phyloP scores from a whole-genome alignment of 1,140 invertebrate species.

The Drusus annulatus region DNA sequence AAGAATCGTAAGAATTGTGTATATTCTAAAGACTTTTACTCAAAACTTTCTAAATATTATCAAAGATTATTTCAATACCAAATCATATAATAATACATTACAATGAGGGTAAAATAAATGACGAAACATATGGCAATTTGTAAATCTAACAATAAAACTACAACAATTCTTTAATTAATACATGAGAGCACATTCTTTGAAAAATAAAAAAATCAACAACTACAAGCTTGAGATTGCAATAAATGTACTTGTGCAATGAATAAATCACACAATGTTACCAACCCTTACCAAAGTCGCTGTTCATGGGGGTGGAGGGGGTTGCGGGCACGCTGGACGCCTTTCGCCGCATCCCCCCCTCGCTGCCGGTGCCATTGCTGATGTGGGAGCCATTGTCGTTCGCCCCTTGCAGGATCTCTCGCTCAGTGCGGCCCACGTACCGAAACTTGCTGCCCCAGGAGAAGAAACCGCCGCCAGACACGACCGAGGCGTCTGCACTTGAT shows the following conservation, averaged over 20 bases:
- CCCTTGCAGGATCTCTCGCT: constrained; percentile 84
- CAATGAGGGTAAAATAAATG: too few species aligned
- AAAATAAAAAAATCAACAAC: too few species aligned
- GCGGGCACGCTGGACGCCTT: constrained; percentile 89
- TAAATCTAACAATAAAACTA: too few species aligned
- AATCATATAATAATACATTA: too few species aligned
- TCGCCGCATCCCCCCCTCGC: constrained; percentile 76
- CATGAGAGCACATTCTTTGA: not conserved
- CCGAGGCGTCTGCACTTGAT: constrained; percentile 87
- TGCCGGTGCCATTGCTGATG: constrained; percentile 67
- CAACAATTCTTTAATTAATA: not conserved
- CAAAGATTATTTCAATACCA: too few species aligned
- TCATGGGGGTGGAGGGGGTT: constrained; percentile 85
- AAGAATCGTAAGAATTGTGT: too few species aligned
- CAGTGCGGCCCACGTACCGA: constrained; percentile 90
- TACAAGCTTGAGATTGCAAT: too few species aligned
- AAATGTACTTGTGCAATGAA: too few species aligned
- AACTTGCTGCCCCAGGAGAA: constrained; percentile 97
- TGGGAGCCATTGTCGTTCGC: constrained; percentile 47
- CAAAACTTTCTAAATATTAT: too few species aligned
- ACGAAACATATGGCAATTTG: too few species aligned
- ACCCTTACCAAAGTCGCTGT: constrained; percentile 72
- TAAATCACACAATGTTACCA: not conserved
- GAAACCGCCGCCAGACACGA: constrained; percentile 93
- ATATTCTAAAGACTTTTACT: too few species aligned